Percentiles rank a stretch among this genome's conserved stretches.
phyloP scores from a whole-genome alignment of 2,797 vertebrate genomes.

The Calcarius lapponicus region DNA sequence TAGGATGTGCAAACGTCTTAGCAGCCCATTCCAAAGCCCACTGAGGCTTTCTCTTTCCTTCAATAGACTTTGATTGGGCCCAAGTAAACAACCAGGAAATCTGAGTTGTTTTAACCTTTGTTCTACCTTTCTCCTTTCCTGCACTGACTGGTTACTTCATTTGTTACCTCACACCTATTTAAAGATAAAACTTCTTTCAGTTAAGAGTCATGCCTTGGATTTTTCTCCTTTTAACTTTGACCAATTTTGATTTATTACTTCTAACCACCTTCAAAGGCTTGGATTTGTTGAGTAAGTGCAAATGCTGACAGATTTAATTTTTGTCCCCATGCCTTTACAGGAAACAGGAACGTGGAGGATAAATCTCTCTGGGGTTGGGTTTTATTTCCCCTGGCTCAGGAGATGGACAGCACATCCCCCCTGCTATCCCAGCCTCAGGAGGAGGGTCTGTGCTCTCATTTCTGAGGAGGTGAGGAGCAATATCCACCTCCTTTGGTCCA shows the following conservation, averaged over 20 bases:
- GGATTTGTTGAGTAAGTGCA: background rate
- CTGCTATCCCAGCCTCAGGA: background rate
- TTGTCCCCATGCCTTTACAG: background rate
- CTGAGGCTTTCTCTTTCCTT: conserved; percentile 38
- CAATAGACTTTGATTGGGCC: background rate
- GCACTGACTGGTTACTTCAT: background rate
- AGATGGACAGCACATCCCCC: background rate
- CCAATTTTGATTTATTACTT: background rate
- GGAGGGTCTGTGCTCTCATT: background rate
- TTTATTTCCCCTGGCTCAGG: background rate
- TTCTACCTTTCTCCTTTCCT: background rate
- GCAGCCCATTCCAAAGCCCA: conserved; percentile 34
- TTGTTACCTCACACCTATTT: background rate
- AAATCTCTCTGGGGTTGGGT: rapidly evolving
- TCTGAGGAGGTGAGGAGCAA: background rate
- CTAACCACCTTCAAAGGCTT: background rate
- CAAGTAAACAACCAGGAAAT: conserved; percentile 31
- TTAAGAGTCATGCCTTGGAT: background rate
- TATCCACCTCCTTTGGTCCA: background rate
- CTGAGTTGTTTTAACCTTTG: background rate
- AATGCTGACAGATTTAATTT: background rate
- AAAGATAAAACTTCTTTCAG: background rate
- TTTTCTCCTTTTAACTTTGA: background rate
- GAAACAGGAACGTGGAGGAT: background rate
- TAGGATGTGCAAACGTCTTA: conserved; percentile 56